phyloP scores from a whole-genome alignment of 2,888 invertebrate species.

The Nematopogon swammerdamellus region DNA sequence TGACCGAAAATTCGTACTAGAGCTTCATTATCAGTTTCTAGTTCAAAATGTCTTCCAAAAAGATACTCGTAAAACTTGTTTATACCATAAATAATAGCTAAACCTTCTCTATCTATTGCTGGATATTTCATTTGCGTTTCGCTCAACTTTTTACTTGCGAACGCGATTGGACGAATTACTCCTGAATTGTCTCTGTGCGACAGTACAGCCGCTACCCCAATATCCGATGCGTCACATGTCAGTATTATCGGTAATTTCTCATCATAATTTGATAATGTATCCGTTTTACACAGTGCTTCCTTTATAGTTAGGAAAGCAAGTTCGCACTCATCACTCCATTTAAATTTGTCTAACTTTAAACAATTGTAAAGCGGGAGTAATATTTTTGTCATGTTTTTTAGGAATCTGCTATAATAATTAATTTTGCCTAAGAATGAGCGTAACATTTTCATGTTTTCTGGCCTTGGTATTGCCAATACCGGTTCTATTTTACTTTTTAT shows the following conservation, averaged over 20 bases:
- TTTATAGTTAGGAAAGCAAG: background rate
- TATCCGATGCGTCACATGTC: constrained; percentile 9
- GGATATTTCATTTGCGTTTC: constrained; percentile 10
- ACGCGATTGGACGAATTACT: constrained; percentile 10
- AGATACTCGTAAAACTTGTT: constrained; percentile 15
- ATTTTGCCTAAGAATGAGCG: constrained; percentile 1
- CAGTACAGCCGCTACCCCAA: constrained; percentile 5
- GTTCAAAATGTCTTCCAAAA: constrained; percentile 13
- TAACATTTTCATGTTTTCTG: background rate
- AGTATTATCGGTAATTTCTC: constrained; percentile 2
- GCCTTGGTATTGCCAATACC: background rate
- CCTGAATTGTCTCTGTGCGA: constrained; percentile 6
- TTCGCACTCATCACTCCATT: constrained; percentile 1
- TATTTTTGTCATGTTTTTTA: background rate
- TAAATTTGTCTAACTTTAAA: constrained; percentile 1
- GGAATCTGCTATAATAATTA: background rate
- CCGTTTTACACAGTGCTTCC: background rate
- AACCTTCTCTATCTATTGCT: constrained; percentile 13
- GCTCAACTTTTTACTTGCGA: constrained; percentile 12
- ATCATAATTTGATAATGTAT: background rate
- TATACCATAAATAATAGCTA: constrained; percentile 14
- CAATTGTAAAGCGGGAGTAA: background rate
- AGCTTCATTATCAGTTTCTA: constrained; percentile 16
- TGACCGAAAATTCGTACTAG: constrained; percentile 18
- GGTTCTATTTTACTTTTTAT: background rate